Percentiles rank a stretch among this genome's conserved stretches.
These are phyloP conservation scores for Pteronotus mesoamericanus DNA, from an alignment of 2,797 vertebrate genomes.

Conservation along the genomic window DNA sequence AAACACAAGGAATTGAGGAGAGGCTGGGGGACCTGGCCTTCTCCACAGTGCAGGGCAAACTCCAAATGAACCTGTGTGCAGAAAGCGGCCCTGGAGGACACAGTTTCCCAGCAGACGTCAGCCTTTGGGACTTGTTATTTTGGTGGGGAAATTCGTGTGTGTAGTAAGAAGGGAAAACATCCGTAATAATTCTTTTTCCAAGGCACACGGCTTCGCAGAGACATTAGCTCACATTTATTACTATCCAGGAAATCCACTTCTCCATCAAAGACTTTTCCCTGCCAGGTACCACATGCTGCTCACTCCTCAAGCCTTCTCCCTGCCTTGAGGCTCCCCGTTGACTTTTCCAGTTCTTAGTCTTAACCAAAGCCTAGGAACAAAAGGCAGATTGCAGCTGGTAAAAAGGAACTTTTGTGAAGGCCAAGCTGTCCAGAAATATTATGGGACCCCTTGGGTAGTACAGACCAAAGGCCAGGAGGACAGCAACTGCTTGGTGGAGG, in stretches of 20 bases:
- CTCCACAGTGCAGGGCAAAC: not conserved
- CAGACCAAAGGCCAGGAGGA: not conserved
- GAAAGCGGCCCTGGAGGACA: not conserved
- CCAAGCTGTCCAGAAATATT: not conserved
- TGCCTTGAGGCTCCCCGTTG: no score
- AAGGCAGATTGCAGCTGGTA: not conserved
- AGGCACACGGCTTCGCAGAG: not conserved
- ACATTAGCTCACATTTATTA: constrained; percentile 7
- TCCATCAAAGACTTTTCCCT: not conserved
- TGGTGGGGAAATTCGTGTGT: not conserved
- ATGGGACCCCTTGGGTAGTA: not conserved
- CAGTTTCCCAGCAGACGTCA: constrained; percentile 2
- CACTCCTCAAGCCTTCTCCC: not conserved
- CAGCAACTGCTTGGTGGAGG: accelerated
- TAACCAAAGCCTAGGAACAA: not conserved
- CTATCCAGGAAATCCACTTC: not conserved
- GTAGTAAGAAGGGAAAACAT: constrained; percentile 4
- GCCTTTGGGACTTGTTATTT: not conserved
- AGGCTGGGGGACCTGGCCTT: not conserved
- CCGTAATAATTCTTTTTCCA: not conserved
- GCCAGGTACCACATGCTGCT: not conserved
- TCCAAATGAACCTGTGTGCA: not conserved
- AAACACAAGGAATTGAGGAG: not conserved
- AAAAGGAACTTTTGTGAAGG: not conserved
- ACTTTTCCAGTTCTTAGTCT: not conserved